Evolutionary conservation across 2,797 vertebrate genomes (phyloP).

Genomic region (Schizopygopsis pylzovi): DNA sequence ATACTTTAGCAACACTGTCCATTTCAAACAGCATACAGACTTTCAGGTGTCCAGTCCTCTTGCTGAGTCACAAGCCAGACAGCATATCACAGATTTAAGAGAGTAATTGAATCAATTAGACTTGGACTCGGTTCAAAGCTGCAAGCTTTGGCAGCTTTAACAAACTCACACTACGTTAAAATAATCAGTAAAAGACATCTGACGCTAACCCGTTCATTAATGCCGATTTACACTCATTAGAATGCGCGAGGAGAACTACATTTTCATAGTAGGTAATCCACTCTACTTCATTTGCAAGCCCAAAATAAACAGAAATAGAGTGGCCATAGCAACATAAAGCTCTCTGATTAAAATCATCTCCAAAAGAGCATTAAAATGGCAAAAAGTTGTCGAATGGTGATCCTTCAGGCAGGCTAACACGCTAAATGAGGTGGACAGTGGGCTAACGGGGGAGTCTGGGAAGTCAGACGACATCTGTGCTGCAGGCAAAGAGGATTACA

Average conservation of each 20-base stretch:
- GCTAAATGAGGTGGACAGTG: slow-evolving; percentile 34
- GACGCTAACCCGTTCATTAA: slow-evolving; percentile 17
- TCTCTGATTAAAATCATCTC: slow-evolving; percentile 37
- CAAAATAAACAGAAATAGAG: slow-evolving; percentile 17
- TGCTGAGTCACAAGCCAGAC: slow-evolving; percentile 40
- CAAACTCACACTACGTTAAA: slow-evolving; percentile 34
- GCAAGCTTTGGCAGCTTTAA: slow-evolving; percentile 46
- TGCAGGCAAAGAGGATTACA: slow-evolving; percentile 61
- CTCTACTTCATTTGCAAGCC: slow-evolving; percentile 25
- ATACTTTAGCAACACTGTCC: background rate
- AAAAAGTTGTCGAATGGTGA: slow-evolving; percentile 15
- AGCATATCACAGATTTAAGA: slow-evolving; percentile 56
- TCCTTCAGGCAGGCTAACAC: slow-evolving; percentile 4
- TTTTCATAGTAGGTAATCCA: slow-evolving; percentile 30
- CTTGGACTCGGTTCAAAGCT: slow-evolving; percentile 63
- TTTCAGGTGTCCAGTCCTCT: slow-evolving; percentile 43
- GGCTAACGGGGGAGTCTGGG: background rate
- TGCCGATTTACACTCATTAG: slow-evolving; percentile 23
- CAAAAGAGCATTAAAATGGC: slow-evolving; percentile 35
- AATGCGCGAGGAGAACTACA: slow-evolving; percentile 2
- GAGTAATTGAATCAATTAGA: slow-evolving; percentile 72
- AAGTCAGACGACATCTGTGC: slow-evolving; percentile 53
- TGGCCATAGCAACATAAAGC: slow-evolving; percentile 13
- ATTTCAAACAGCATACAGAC: background rate
- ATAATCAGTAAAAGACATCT: slow-evolving; percentile 25